Percentiles rank a stretch among this genome's conserved stretches.
These are phyloP conservation scores for Latheticus oryzae DNA, from an alignment of 2,888 invertebrate genomes.

Conservation along the genomic window DNA sequence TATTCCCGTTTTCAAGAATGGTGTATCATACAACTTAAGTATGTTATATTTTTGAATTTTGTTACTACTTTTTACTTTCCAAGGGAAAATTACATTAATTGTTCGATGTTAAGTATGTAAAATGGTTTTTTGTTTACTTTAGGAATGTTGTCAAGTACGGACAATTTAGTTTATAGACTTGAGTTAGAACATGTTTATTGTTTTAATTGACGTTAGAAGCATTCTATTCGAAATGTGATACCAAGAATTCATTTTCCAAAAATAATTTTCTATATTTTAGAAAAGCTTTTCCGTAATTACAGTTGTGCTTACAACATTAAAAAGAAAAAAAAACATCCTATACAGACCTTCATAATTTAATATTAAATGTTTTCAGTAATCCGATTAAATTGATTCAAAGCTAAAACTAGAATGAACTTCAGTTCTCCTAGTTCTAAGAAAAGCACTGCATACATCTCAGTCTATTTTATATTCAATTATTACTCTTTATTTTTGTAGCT, in stretches of 20 bases:
- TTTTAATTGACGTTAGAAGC: slow-evolving; percentile 29
- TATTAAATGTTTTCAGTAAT: no score
- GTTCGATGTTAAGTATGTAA: slow-evolving; percentile 27
- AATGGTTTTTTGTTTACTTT: slow-evolving; percentile 17
- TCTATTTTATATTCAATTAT: no score
- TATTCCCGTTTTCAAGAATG: slow-evolving; percentile 61
- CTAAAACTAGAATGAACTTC: no score
- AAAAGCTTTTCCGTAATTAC: neutral
- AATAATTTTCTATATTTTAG: no score
- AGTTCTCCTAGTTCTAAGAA: no score
- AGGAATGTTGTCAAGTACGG: slow-evolving; percentile 36
- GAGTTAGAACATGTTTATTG: slow-evolving; percentile 28
- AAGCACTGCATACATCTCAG: no score
- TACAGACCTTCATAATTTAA: no score
- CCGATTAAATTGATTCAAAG: no score
- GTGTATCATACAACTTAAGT: slow-evolving; percentile 59
- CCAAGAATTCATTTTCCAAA: no score
- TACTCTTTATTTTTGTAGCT: no score
- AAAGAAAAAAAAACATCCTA: no score
- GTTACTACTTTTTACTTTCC: neutral
- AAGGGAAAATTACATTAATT: slow-evolving; percentile 20
- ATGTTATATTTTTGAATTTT: slow-evolving; percentile 54
- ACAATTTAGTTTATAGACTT: slow-evolving; percentile 26
- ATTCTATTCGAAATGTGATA: slow-evolving; percentile 9
- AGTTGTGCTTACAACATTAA: no score